Evolutionary conservation across 2,797 vertebrate species (phyloP).

Genomic region (Xenopus petersii): DNA sequence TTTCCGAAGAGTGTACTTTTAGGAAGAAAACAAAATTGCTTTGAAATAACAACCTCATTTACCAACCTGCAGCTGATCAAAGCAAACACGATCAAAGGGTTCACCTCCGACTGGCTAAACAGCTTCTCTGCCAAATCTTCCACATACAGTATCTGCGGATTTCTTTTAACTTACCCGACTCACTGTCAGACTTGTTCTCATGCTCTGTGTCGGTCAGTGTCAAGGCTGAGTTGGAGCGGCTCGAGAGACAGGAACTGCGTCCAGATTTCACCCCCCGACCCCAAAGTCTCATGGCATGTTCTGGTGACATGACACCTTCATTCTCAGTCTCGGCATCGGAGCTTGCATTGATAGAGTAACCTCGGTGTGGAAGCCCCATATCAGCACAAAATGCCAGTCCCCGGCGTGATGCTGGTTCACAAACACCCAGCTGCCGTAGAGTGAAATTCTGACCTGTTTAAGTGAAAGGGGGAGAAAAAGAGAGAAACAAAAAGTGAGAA

Average conservation of each 20-base stretch:
- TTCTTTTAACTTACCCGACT: conserved; percentile 81
- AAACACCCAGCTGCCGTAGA: conserved; percentile 95
- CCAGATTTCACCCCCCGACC: conserved; percentile 88
- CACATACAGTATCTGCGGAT: background rate
- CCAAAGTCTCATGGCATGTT: conserved; percentile 93
- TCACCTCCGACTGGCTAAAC: background rate
- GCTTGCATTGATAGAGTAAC: conserved; percentile 84
- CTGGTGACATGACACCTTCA: conserved; percentile 88
- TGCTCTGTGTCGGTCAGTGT: conserved; percentile 97
- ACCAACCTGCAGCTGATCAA: conserved; percentile 2
- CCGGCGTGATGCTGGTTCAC: conserved; percentile 85
- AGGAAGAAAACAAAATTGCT: background rate
- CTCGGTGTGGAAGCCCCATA: conserved; percentile 90
- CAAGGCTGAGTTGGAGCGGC: conserved; percentile 94
- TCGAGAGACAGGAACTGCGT: conserved; percentile 90
- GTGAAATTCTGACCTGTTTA: conserved; percentile 94
- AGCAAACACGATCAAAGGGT: background rate
- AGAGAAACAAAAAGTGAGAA: too few species aligned
- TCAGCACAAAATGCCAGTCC: conserved; percentile 93
- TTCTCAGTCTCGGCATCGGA: conserved; percentile 85
- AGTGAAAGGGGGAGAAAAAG: conserved; percentile 53
- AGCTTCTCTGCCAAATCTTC: background rate
- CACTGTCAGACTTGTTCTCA: conserved; percentile 96
- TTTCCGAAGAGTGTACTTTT: background rate
- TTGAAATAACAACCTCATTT: conserved; percentile 3